Conservation (phyloP, 2,888 invertebrate species). For the Pyralis farinalis region DNA sequence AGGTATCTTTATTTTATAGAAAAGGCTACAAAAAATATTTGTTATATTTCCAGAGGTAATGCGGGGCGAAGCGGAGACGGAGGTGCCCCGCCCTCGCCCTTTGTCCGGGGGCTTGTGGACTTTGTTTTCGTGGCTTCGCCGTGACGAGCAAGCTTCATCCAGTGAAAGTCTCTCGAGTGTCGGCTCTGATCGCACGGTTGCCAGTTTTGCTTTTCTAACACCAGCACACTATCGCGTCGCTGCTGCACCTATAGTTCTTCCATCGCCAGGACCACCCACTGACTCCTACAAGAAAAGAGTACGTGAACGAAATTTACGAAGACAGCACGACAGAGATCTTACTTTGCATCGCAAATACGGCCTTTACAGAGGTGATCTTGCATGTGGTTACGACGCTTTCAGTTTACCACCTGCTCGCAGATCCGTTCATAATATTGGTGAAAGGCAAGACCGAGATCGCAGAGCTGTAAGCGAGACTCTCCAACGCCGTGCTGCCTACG, state of each 20-base stretch:
- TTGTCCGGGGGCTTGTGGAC: constrained; percentile 78
- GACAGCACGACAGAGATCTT: constrained; percentile 81
- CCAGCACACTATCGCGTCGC: constrained; percentile 74
- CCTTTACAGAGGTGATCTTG: constrained; percentile 46
- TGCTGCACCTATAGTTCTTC: constrained; percentile 55
- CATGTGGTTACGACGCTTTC: constrained; percentile 56
- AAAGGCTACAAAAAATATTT: too few species aligned
- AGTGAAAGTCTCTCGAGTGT: constrained; percentile 83
- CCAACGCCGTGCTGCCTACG: constrained; percentile 83
- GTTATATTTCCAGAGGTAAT: constrained; percentile 52
- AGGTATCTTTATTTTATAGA: too few species aligned
- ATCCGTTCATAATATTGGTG: constrained; percentile 23
- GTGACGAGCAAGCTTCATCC: constrained; percentile 65
- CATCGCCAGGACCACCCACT: constrained; percentile 80
- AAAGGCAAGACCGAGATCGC: constrained; percentile 56
- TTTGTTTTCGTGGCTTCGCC: constrained; percentile 87
- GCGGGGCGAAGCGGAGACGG: constrained; percentile 49
- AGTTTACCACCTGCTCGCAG: constrained; percentile 51
- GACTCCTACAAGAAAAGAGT: constrained; percentile 83
- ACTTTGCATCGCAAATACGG: constrained; percentile 85
- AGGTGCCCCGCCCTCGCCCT: constrained; percentile 61
- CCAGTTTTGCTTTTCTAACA: constrained; percentile 86
- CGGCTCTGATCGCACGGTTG: constrained; percentile 86
- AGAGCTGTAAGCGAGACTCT: constrained; percentile 84
- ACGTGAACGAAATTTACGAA: constrained; percentile 79